Conservation (phyloP, 2,113 vertebrate genomes). For the Amphilophus citrinellus region DNA sequence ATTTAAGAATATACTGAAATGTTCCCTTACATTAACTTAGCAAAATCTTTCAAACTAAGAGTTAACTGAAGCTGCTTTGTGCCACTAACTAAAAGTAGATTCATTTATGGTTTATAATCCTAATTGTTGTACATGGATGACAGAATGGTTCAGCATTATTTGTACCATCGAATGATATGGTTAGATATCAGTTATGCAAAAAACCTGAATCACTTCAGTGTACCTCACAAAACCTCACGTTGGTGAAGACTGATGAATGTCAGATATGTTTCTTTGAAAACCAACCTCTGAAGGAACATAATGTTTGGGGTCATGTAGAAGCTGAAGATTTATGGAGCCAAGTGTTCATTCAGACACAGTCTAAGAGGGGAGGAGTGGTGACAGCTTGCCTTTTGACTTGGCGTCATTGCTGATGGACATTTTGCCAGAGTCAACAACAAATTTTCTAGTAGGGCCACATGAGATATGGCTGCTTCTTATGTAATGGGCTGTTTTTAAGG, state of each 20-base stretch:
- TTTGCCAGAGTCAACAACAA: slow-evolving; percentile 52
- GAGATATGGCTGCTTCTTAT: slow-evolving; percentile 33
- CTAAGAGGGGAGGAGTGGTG: slow-evolving; percentile 32
- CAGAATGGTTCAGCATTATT: background rate
- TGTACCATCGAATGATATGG: background rate
- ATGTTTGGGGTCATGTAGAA: slow-evolving; percentile 27
- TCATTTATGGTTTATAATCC: background rate
- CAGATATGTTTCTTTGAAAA: background rate
- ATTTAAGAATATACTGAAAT: too few species aligned
- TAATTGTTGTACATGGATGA: background rate
- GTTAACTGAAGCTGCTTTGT: background rate
- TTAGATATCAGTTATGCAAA: background rate
- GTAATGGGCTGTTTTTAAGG: slow-evolving; percentile 17
- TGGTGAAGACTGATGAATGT: background rate
- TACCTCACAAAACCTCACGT: background rate
- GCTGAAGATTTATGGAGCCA: slow-evolving; percentile 21
- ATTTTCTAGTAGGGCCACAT: background rate
- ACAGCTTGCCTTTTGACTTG: slow-evolving; percentile 55
- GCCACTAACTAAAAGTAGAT: background rate
- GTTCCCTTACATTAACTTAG: background rate
- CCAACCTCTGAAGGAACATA: background rate
- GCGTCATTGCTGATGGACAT: background rate
- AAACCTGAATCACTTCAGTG: background rate
- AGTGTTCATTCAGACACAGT: slow-evolving; percentile 8
- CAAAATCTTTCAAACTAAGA: too few species aligned